These are phyloP conservation scores for Melanotaenia boesemani DNA, from an alignment of 2,797 vertebrate species.

Conservation along the genomic window DNA sequence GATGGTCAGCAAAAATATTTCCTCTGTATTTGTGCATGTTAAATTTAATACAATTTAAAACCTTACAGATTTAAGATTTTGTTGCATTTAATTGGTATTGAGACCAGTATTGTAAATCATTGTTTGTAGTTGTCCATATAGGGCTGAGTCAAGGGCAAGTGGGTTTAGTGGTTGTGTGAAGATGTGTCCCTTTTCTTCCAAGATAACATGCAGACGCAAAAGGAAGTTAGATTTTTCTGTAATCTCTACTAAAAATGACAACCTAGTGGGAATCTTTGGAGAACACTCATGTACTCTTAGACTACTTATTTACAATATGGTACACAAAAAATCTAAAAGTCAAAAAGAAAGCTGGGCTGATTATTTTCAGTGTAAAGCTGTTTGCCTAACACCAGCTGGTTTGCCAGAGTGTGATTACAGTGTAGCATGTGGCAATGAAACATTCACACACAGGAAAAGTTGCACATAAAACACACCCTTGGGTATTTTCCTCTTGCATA, in stretches of 20 bases:
- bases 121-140: too few relatives aligned
- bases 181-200: not conserved
- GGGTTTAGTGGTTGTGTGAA: too few relatives aligned
- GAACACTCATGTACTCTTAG: not conserved
- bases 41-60: too few relatives aligned
- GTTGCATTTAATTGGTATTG: too few relatives aligned
- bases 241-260: not conserved
- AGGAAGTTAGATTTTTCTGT: not conserved
- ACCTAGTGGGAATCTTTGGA: not conserved
- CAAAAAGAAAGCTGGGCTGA: not conserved
- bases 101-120: too few relatives aligned
- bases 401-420: conserved; percentile 57
- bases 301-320: not conserved
- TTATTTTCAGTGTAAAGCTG: not conserved
- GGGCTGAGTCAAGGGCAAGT: too few relatives aligned
- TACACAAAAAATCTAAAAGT: not conserved
- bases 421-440: conserved; percentile 31
- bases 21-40: too few relatives aligned
- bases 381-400: conserved; percentile 55
- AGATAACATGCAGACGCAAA: not conserved
- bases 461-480: conserved; percentile 43
- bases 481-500: conserved; percentile 16
- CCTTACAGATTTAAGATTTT: too few relatives aligned
- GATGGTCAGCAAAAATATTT: too few relatives aligned
- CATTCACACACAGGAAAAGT: conserved; percentile 12